Evolutionary conservation across 2,113 vertebrate genomes (phyloP), one percentile per base, ranked within the genome.

Genomic region (Apteryx owenii): DNA sequence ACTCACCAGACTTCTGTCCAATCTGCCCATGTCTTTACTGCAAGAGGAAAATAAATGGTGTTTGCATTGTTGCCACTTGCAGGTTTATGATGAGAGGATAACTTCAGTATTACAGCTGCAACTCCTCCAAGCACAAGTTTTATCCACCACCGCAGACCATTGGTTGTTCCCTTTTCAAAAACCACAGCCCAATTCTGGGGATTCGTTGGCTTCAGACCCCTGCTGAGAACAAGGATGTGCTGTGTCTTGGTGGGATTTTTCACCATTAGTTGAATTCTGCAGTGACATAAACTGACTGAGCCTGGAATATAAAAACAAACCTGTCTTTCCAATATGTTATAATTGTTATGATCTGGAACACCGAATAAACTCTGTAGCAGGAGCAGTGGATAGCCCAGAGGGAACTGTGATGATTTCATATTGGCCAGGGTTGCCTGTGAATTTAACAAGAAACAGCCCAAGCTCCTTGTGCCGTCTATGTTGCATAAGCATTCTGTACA

Each of bases 151-250:
- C 23, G 73, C 36, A 85, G 18, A 33, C 5, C 62, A 18, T 36
- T 22, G 18, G 7, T 2, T 16, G 1, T 44, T 82, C 36, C 36
- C n/a, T 64, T 84, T 26, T 38, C 69, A 68, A 73, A 38, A 12
- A 31, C 15, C 0, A 0, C 76, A 88, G 29, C 62, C 6, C 2
- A 3, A 3, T 66, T 54, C 28, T 0, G 0, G 78, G 40, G 20
- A 65, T 56, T 7, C 0, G 0, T 14, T 23, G 65, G 38, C 38
- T 90, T 72, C 0, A 0, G 28, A 51, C 54, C 17, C 23, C 22
- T 23, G 31, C 44, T 56, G 44, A 81, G n/a, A 36, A 7, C 29
- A 8, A 48, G 56, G 70, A 40, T 1, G 4, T 50, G 10, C 58
- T 33, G 8, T 2, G 10, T 42, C 36, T 8, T 5, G 2, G 22